Conservation (phyloP, 2,113 vertebrate species). For the Galemys pyrenaicus region DNA sequence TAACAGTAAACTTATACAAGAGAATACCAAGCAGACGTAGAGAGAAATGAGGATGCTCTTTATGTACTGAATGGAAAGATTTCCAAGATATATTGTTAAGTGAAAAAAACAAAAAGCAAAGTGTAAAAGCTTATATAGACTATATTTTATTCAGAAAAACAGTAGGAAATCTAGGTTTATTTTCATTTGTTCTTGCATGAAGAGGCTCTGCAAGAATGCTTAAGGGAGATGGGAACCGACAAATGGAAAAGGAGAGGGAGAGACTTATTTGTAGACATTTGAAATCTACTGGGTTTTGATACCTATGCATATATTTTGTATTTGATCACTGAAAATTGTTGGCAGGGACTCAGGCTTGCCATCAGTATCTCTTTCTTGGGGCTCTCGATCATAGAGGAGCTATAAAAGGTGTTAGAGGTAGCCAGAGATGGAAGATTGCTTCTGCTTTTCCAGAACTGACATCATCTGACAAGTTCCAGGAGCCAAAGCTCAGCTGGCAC, state of each 20-base stretch:
- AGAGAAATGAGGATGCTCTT: not conserved
- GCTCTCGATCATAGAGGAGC: not conserved
- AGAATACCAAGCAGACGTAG: not conserved
- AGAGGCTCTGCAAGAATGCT: not conserved
- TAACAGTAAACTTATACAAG: not conserved
- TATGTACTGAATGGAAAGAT: not conserved
- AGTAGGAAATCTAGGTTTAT: not conserved
- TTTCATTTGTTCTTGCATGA: not conserved
- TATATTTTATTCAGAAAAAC: not conserved
- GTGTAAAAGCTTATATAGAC: not conserved
- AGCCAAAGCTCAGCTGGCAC: not conserved
- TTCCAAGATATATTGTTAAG: not conserved
- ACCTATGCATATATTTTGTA: not conserved
- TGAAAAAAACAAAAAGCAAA: not conserved
- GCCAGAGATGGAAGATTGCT: not conserved
- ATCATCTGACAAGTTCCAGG: not conserved
- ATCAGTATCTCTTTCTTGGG: not conserved
- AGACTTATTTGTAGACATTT: not conserved
- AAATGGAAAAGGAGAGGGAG: not conserved
- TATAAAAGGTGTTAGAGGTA: not conserved
- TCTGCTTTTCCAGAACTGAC: constrained; percentile 37
- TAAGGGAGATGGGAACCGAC: not conserved
- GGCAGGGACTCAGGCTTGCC: not conserved
- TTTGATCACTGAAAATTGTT: not conserved
- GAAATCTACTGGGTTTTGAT: not conserved